phyloP scores from a whole-genome alignment of 2,888 invertebrate genomes.

The Mythimna vitellina region DNA sequence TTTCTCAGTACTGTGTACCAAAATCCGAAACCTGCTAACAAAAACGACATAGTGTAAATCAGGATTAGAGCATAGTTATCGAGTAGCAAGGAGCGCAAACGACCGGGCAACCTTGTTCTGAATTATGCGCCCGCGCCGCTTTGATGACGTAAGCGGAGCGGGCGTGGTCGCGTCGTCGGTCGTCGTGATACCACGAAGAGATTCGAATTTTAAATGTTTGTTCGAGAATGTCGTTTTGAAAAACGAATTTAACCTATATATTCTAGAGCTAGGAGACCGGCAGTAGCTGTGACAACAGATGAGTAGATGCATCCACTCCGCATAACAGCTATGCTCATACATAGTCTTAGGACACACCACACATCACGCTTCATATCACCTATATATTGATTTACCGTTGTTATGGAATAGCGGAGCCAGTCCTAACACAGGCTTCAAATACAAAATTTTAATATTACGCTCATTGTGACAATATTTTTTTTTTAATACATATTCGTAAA shows the following conservation, averaged over 20 bases:
- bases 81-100: constrained; percentile 54
- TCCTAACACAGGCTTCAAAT: too few relatives aligned
- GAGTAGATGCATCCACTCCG: too few relatives aligned
- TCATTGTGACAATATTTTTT: too few relatives aligned
- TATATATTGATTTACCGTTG: too few relatives aligned
- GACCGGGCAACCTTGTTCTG: constrained; percentile 67
- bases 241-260: neutral
- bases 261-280: neutral
- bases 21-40: constrained; percentile 18
- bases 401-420: too few relatives aligned
- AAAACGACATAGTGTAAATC: constrained; percentile 39
- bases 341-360: too few relatives aligned
- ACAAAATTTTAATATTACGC: too few relatives aligned
- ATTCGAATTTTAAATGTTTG: constrained; percentile 15
- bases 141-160: constrained; percentile 65
- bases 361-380: too few relatives aligned
- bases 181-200: constrained; percentile 9
- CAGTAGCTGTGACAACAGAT: too few relatives aligned
- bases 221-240: constrained; percentile 6
- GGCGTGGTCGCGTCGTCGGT: constrained; percentile 58
- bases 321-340: too few relatives aligned
- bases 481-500: too few relatives aligned
- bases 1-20: too few relatives aligned
- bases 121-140: constrained; percentile 59
- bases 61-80: constrained; percentile 54